These are phyloP conservation scores for Eulithis prunata DNA, from an alignment of 2,888 invertebrate species.

Conservation along the genomic window DNA sequence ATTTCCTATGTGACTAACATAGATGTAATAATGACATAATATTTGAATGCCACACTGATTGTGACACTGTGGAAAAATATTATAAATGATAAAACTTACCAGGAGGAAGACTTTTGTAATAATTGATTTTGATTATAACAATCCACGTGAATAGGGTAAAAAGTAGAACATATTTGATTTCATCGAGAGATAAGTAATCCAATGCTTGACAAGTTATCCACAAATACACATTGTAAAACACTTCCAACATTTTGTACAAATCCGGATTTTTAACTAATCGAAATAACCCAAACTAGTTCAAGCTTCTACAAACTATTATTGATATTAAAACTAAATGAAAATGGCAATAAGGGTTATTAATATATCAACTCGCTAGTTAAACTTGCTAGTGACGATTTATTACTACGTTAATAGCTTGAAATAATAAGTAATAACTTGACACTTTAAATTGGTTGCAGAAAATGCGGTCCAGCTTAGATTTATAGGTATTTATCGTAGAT, in stretches of 20 bases:
- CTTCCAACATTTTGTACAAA: slow-evolving; percentile 10
- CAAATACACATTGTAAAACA: slow-evolving; percentile 18
- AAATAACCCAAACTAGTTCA: background rate
- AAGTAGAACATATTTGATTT: slow-evolving; percentile 24
- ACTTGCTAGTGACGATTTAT: slow-evolving; percentile 7
- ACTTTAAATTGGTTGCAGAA: slow-evolving; percentile 1
- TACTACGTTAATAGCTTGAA: slow-evolving; percentile 6
- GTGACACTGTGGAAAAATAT: background rate
- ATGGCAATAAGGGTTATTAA: slow-evolving; percentile 2
- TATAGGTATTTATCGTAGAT: slow-evolving; percentile 31
- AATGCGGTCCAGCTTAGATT: slow-evolving; percentile 2
- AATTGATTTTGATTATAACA: slow-evolving; percentile 30
- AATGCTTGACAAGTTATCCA: slow-evolving; percentile 10
- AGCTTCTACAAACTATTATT: background rate
- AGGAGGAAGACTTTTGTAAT: slow-evolving; percentile 45
- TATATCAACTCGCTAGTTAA: background rate
- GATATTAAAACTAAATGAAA: slow-evolving; percentile 8
- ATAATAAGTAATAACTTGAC: slow-evolving; percentile 2
- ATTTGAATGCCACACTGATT: too few relatives aligned
- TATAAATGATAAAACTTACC: slow-evolving; percentile 41
- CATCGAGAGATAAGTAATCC: slow-evolving; percentile 11
- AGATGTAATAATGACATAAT: too few relatives aligned
- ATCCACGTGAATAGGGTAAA: slow-evolving; percentile 28
- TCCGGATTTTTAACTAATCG: background rate
- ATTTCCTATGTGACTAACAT: too few relatives aligned